Evolutionary conservation across 2,888 invertebrate species (phyloP).

Genomic region (Cyrtodaria siliqua): DNA sequence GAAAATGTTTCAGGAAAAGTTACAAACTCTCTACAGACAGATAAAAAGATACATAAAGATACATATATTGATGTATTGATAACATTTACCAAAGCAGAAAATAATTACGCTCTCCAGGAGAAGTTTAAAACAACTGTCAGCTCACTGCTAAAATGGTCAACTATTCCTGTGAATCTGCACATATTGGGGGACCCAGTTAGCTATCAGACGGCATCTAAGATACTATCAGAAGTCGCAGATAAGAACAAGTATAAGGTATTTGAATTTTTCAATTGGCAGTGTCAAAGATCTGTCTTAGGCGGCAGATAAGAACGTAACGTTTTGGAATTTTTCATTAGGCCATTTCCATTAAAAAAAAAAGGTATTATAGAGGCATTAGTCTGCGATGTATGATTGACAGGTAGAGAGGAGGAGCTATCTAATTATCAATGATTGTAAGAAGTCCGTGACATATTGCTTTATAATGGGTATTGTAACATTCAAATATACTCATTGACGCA

Average conservation of each 20-base stretch:
- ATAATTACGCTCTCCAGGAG: constrained; percentile 62
- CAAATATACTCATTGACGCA: no score
- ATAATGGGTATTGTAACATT: no score
- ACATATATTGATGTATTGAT: constrained; percentile 68
- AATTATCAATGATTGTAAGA: no score
- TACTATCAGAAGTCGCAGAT: constrained; percentile 57
- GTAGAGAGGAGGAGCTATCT: no score
- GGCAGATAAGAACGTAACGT: not conserved
- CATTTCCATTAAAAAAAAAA: no score
- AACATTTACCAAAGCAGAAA: constrained; percentile 72
- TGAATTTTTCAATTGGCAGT: constrained; percentile 7
- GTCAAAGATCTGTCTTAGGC: not conserved
- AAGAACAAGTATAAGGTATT: constrained; percentile 34
- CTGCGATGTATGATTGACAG: no score
- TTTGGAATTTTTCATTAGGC: no score
- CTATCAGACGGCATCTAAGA: constrained; percentile 73
- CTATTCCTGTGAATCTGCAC: constrained; percentile 66
- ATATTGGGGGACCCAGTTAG: constrained; percentile 82
- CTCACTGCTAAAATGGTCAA: constrained; percentile 67
- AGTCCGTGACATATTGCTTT: no score
- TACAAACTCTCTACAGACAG: not conserved
- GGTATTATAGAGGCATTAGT: no score
- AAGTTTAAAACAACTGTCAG: constrained; percentile 70
- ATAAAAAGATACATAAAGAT: not conserved
- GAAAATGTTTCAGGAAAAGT: constrained; percentile 11